Percentiles rank a stretch among this genome's conserved stretches.
Conservation (phyloP, 2,113 vertebrate genomes). For the Pedionomus torquatus region DNA sequence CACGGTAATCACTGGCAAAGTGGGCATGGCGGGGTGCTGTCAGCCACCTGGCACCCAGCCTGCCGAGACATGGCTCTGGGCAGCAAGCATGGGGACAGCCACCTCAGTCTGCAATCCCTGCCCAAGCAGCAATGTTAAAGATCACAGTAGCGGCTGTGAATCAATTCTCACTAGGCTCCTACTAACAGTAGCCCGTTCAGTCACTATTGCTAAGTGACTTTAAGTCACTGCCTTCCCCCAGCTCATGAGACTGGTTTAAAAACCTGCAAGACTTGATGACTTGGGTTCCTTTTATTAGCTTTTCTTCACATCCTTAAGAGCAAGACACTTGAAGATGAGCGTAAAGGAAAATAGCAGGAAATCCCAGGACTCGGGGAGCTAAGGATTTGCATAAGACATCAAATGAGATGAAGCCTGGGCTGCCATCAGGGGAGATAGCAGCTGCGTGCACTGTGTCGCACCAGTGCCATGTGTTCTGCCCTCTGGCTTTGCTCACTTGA, state of each 20-base stretch:
- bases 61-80: background rate
- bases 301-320: constrained; percentile 18
- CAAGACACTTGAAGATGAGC: constrained; percentile 30
- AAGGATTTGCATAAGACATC: constrained; percentile 67
- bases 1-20: background rate
- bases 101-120: background rate
- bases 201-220: accelerated
- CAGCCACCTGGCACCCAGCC: constrained; percentile 21
- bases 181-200: accelerated
- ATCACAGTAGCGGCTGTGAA: accelerated
- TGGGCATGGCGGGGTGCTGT: background rate
- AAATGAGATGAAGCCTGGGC: constrained; percentile 39
- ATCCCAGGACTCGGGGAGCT: constrained; percentile 28
- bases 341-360: constrained; percentile 49
- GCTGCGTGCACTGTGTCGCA: background rate
- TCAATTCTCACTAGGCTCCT: accelerated
- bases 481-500: constrained; percentile 33
- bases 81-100: background rate
- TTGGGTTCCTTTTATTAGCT: constrained; percentile 32
- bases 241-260: background rate
- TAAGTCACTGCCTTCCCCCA: background rate
- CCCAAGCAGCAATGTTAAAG: accelerated
- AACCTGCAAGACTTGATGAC: background rate
- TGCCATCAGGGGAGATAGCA: background rate
- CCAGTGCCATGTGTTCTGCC: constrained; percentile 45